A percentile compares a stretch with the other conserved stretches of the same genome.
Conservation (phyloP, 2,888 invertebrate genomes). For the Panopea generosa region DNA sequence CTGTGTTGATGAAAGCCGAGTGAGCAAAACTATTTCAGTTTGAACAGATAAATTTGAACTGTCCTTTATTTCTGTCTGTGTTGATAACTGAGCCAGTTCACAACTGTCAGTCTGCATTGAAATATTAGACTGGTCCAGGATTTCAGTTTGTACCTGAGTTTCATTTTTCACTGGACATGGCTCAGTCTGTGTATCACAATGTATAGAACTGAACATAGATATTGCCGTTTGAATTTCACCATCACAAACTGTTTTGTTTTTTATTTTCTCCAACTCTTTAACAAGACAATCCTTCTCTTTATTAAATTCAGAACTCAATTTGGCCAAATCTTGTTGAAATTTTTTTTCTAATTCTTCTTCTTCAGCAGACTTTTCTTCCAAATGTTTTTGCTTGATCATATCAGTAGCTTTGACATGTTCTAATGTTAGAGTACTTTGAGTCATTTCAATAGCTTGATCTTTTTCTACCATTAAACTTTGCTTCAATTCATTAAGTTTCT, state of each 20-base stretch:
- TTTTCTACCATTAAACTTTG: constrained; percentile 48
- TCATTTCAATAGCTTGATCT: constrained; percentile 49
- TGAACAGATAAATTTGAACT: constrained; percentile 42
- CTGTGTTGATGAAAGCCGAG: constrained; percentile 44
- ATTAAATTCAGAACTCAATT: constrained; percentile 43
- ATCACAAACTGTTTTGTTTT: constrained; percentile 18
- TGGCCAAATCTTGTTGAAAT: constrained; percentile 42
- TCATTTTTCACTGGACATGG: constrained; percentile 29
- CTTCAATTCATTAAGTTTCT: constrained; percentile 52
- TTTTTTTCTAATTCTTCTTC: constrained; percentile 51
- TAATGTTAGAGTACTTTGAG: constrained; percentile 36
- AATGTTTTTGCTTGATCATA: constrained; percentile 53
- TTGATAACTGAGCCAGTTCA: constrained; percentile 40
- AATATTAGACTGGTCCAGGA: constrained; percentile 7
- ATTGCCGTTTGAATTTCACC: constrained; percentile 40
- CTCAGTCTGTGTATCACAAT: constrained; percentile 61
- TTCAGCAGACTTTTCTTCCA: constrained; percentile 54
- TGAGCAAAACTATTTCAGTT: constrained; percentile 27
- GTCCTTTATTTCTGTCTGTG: constrained; percentile 46
- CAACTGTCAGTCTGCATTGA: constrained; percentile 48
- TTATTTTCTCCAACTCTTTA: constrained; percentile 36
- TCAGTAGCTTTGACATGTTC: constrained; percentile 56
- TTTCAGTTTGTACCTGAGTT: constrained; percentile 47
- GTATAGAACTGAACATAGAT: constrained; percentile 31
- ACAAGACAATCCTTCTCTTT: constrained; percentile 76